Evolutionary conservation across 2,888 invertebrate genomes (phyloP), one percentile per base, ranked within the genome.

Genomic region (Caenorhabditis auriculariae): DNA sequence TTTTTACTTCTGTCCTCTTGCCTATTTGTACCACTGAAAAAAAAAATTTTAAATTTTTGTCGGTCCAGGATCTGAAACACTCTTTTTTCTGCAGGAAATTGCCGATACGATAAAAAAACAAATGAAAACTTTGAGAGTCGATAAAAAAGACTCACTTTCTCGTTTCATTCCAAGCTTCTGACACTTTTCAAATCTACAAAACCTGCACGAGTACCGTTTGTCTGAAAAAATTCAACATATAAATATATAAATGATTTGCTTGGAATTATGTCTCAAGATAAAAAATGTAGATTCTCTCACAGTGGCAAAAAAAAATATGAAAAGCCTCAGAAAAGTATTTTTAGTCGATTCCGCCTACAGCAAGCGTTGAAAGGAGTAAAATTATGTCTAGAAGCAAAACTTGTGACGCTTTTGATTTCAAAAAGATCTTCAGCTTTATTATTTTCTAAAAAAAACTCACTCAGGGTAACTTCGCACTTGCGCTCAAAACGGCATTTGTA

Each of bases 391-490:
- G n/a, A n/a, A n/a, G n/a, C n/a, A n/a, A n/a, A n/a, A n/a, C n/a
- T n/a, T n/a, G n/a, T n/a, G n/a, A n/a, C n/a, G n/a, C n/a, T n/a
- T n/a, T n/a, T n/a, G n/a, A n/a, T n/a, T n/a, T n/a, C n/a, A n/a
- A n/a, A n/a, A n/a, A n/a, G n/a, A n/a, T n/a, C n/a, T n/a, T n/a
- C n/a, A n/a, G n/a, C n/a, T n/a, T n/a, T n/a, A n/a, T n/a, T n/a
- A n/a, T n/a, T n/a, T n/a, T n/a, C n/a, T n/a, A 48, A 23, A 2
- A 32, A 44, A 41, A 32, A 55, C 69, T 51, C 32, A 69, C 69
- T 69, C 19, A 65, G 57, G 4, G 69, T 57, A 12, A 69, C 60
- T 54, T 69, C 63, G 43, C 69, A 69, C 12, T 60, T 53, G 23
- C 46, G 44, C 29, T 63, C 58, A 26, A 63, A 63, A 6, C 69